Percentiles rank a stretch among this genome's conserved stretches.
Evolutionary conservation across 2,888 invertebrate species (phyloP).

Genomic region (Morpho deidamia): DNA sequence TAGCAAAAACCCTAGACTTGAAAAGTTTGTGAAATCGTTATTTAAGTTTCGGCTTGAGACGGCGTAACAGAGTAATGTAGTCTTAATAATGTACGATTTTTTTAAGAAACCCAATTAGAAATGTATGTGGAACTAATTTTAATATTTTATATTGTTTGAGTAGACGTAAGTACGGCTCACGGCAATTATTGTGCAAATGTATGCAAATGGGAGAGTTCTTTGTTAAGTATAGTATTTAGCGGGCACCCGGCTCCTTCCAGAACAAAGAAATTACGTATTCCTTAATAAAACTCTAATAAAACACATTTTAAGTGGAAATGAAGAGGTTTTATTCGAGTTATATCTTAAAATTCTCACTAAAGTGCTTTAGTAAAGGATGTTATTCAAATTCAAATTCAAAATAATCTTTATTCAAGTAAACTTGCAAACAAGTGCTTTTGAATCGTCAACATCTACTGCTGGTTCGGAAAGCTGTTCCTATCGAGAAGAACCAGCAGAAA

Average conservation of each 20-base stretch:
- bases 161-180: neutral
- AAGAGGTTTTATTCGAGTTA: neutral
- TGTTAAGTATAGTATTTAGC: neutral
- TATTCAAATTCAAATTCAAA: no score
- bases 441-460: no score
- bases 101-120: neutral
- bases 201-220: slow-evolving; percentile 14
- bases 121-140: neutral
- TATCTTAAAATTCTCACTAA: neutral
- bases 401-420: no score
- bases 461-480: no score
- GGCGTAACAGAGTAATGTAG: no score
- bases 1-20: no score
- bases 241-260: neutral
- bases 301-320: neutral
- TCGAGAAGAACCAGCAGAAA: no score
- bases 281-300: neutral
- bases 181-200: slow-evolving; percentile 14
- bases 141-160: neutral
- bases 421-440: no score
- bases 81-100: no score
- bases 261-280: slow-evolving; percentile 6
- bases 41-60: no score
- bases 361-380: no score
- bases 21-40: no score